Evolutionary conservation across 2,113 vertebrate genomes (phyloP).

Genomic region (Indicator maculatus): DNA sequence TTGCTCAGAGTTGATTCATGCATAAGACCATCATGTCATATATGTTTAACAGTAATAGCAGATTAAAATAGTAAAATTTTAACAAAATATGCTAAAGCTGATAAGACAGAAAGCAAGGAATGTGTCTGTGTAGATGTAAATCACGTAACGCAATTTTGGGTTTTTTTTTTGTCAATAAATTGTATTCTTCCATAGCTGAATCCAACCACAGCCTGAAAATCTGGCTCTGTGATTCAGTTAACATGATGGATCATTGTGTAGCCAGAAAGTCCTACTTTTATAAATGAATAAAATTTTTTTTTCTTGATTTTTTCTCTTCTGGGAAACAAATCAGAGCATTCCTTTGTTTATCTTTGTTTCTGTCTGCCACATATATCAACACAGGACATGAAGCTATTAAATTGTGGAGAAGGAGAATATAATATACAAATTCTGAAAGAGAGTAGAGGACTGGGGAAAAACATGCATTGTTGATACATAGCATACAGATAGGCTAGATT

Average conservation of each 20-base stretch:
- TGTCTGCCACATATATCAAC: background rate
- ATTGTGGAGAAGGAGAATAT: background rate
- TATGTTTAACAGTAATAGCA: background rate
- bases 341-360: slow-evolving; percentile 9
- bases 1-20: background rate
- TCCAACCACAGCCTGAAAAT: background rate
- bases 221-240: background rate
- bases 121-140: background rate
- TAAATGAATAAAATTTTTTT: background rate
- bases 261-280: background rate
- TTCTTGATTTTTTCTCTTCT: accelerated
- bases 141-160: background rate
- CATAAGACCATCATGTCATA: background rate
- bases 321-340: background rate
- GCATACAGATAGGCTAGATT: background rate
- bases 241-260: background rate
- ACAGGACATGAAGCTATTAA: slow-evolving; percentile 16
- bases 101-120: background rate
- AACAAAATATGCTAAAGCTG: background rate
- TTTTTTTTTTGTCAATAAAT: background rate
- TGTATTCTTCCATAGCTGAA: background rate
- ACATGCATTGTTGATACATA: background rate
- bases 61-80: slow-evolving; percentile 13
- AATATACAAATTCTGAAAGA: background rate
- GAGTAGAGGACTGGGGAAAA: background rate